Conservation (phyloP, 2,113 vertebrate species). For the Ibidorhyncha struthersii region DNA sequence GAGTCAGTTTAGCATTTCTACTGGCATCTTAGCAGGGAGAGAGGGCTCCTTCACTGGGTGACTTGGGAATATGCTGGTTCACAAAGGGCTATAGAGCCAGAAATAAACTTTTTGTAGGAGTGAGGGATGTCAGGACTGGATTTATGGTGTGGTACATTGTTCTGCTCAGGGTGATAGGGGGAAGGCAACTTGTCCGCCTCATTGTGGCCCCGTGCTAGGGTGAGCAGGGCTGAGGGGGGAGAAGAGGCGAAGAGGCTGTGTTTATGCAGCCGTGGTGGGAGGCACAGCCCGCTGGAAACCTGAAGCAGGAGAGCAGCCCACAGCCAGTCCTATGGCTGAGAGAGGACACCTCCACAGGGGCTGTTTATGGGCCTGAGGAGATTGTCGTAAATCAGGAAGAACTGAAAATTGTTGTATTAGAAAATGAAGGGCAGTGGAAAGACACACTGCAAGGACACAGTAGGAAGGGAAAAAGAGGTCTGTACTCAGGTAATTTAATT, state of each 20-base stretch:
- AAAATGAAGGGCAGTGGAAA: background rate
- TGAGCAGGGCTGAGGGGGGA: background rate
- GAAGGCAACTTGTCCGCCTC: background rate
- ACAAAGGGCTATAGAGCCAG: background rate
- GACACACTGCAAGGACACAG: background rate
- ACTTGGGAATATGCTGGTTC: background rate
- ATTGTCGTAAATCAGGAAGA: background rate
- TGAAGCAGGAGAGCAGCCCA: background rate
- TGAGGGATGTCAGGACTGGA: background rate
- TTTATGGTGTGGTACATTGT: background rate
- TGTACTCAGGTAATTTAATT: background rate
- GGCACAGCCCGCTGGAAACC: background rate
- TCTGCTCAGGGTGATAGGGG: background rate
- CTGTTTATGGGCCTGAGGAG: background rate
- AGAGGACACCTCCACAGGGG: background rate
- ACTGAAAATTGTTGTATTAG: background rate
- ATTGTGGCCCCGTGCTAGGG: fast-evolving
- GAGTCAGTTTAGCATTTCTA: background rate
- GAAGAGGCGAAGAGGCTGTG: background rate
- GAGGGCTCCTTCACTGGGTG: background rate
- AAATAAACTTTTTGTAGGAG: background rate
- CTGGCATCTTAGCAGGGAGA: background rate
- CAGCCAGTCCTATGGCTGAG: no score
- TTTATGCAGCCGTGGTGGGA: background rate
- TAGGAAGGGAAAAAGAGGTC: background rate